Conservation (phyloP, 2,113 vertebrate genomes). For the Atlantisia rogersi region DNA sequence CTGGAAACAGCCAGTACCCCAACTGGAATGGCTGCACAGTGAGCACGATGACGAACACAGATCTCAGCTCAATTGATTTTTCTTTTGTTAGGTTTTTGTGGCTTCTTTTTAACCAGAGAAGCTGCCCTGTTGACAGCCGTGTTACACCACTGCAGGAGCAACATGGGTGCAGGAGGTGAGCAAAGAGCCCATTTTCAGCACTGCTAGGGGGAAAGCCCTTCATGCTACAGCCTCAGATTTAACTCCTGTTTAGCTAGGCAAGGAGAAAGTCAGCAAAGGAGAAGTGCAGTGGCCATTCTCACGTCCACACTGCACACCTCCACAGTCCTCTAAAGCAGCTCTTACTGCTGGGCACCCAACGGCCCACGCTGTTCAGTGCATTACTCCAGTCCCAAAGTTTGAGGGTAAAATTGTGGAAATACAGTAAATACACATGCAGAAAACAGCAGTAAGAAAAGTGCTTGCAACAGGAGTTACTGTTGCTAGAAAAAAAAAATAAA, state of each 20-base stretch:
- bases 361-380: rapidly evolving
- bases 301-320: neutral
- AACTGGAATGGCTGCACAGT: neutral
- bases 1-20: neutral
- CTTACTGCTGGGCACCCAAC: rapidly evolving
- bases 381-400: neutral
- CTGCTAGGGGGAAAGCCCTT: neutral
- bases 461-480: neutral
- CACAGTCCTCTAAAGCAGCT: neutral
- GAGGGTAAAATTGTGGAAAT: neutral
- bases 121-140: neutral
- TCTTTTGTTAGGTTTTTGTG: neutral
- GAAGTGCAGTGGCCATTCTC: neutral
- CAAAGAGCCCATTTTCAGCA: neutral
- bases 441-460: neutral
- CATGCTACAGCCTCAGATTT: neutral
- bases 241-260: neutral
- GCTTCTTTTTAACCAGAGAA: neutral
- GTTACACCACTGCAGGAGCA: neutral
- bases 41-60: neutral
- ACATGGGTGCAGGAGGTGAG: neutral
- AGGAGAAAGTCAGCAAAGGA: neutral
- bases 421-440: neutral
- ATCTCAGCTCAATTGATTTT: neutral
- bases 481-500: neutral